Evolutionary conservation across 1,140 invertebrate genomes (phyloP).

Genomic region (Stegodyphus mimosarum): DNA sequence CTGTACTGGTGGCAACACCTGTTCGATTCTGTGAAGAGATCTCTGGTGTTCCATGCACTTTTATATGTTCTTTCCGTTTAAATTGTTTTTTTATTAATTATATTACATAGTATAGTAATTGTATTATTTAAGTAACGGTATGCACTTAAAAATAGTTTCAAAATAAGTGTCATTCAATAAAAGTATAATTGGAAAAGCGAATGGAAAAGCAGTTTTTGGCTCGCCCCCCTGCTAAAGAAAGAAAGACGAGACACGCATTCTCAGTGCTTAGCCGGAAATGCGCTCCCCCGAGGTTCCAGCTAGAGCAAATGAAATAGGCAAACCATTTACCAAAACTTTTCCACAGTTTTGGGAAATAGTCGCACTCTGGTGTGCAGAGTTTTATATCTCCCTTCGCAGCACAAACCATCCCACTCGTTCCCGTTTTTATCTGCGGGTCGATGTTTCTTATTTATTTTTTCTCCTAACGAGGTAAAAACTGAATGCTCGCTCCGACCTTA

Average conservation of each 20-base stretch:
- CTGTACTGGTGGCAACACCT: too few relatives aligned
- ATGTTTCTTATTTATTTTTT: background rate
- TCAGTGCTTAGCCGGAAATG: conserved; percentile 12
- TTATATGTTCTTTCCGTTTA: background rate
- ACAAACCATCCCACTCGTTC: background rate
- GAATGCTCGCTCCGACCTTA: conserved; percentile 6
- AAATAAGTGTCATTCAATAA: too few relatives aligned
- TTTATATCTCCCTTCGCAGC: too few relatives aligned
- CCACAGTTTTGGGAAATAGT: background rate
- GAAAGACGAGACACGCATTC: too few relatives aligned
- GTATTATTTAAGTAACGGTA: too few relatives aligned
- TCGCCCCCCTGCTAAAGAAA: too few relatives aligned
- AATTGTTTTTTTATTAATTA: background rate
- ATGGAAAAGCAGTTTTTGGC: too few relatives aligned
- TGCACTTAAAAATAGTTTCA: too few relatives aligned
- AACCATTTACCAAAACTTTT: conserved; percentile 55
- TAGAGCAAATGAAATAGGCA: conserved; percentile 31
- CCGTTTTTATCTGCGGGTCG: background rate
- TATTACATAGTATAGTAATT: background rate
- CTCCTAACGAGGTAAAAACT: conserved; percentile 48
- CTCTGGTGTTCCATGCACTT: background rate
- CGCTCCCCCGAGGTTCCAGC: conserved; percentile 25
- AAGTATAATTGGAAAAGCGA: too few relatives aligned
- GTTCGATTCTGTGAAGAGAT: too few relatives aligned
- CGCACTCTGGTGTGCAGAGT: too few relatives aligned